Base-by-base conservation (phyloP, 1,140 invertebrate species). In the Formica selysi region DNA sequence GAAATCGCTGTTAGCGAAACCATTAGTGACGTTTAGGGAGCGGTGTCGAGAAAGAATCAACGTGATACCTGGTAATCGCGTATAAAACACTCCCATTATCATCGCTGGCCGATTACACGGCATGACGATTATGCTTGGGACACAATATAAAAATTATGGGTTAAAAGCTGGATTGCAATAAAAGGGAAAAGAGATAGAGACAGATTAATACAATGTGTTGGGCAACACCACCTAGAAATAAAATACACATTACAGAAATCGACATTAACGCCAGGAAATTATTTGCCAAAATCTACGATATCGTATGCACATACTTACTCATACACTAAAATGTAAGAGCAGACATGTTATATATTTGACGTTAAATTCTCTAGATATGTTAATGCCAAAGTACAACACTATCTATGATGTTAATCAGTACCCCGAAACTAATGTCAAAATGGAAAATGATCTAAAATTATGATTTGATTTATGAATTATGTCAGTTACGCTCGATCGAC, bases 21-120 rank as follows among this genome's bases (percentile, higher is more conserved):
- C 81, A 74, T 44, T 81, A 76, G 71, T 81, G 64, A 88, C n/a
- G 64, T 73, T 86, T 83, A 91, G 88, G 93, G 93, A 95, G 93
- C 94, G 94, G 92, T 94, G 93, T 92, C 94, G 90, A 94, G 94
- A 95, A 94, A 92, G 91, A 91, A 94, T 89, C 71, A 65, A 90
- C 90, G 92, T 95, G 94, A 95, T 95, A 92, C 94, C 94, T 95
- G 95, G 95, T 95, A 95, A 93, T 95, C 94, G 92, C 94, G 93
- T 95, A 90, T 94, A 91, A 93, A 90, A 84, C 93, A 91, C 94
- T 95, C 94, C 94, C 93, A 95, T 94, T 92, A 94, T 92, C 92
- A 93, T 92, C 93, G 51, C 7, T 22, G 59, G 22, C 19, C 68
- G 61, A 67, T 84, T 84, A 71, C 3, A 48, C 29, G 48, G 67